phyloP scores from a whole-genome alignment of 2,113 vertebrate species.

The Carassius gibelio region DNA sequence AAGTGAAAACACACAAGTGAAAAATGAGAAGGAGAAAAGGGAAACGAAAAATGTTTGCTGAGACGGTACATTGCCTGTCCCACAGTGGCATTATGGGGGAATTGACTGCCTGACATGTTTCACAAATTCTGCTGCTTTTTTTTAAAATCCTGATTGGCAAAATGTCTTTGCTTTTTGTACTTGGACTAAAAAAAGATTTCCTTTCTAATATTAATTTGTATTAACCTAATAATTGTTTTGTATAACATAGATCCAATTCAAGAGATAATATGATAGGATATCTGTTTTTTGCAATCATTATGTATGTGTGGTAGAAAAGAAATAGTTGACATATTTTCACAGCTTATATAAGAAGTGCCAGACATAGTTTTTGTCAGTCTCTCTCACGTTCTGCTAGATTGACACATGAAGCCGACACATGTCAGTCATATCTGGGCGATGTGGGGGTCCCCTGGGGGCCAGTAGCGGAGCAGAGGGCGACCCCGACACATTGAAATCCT shows the following conservation, averaged over 20 bases:
- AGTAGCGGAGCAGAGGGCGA: slow-evolving; percentile 44
- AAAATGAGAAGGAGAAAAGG: slow-evolving; percentile 27
- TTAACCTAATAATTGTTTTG: not conserved
- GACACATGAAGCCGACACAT: slow-evolving; percentile 37
- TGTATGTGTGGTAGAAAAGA: not conserved
- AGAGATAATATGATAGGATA: not conserved
- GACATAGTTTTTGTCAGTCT: slow-evolving; percentile 33
- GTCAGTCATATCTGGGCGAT: slow-evolving; percentile 24
- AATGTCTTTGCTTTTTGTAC: not conserved
- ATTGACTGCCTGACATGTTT: not conserved
- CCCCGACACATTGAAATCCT: slow-evolving; percentile 55
- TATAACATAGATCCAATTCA: not conserved
- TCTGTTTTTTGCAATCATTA: not conserved
- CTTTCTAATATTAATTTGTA: not conserved
- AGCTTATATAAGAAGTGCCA: not conserved
- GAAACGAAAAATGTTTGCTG: slow-evolving; percentile 21
- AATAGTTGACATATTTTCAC: slow-evolving; percentile 9
- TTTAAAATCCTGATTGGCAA: not conserved
- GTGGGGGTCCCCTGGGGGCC: not conserved
- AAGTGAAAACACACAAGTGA: slow-evolving; percentile 25
- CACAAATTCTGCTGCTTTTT: not conserved
- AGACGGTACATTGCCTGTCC: slow-evolving; percentile 29
- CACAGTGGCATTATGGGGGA: slow-evolving; percentile 11
- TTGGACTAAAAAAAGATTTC: not conserved
- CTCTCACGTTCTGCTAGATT: not conserved